Percentiles rank a stretch among this genome's conserved stretches.
Conservation (phyloP, 2,888 invertebrate species). For the Conus canariensis region DNA sequence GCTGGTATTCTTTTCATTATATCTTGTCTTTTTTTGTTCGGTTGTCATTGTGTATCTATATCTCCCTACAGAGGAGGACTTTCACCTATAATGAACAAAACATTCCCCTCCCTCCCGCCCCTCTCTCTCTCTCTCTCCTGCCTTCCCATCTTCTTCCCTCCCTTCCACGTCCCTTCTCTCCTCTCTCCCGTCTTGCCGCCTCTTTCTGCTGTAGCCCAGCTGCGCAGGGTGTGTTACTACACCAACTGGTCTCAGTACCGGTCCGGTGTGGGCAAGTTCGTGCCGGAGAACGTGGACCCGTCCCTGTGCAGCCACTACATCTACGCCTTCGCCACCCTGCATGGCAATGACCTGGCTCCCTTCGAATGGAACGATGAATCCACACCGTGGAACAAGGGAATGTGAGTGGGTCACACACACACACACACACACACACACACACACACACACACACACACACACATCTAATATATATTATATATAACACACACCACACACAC, state of each 20-base stretch:
- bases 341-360: constrained; percentile 90
- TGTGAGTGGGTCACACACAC: constrained; percentile 5
- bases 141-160: constrained; percentile 9
- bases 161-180: neutral
- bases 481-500: too few species aligned
- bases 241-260: constrained; percentile 99
- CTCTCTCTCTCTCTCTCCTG: neutral
- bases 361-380: constrained; percentile 95
- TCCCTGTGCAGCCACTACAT: constrained; percentile 97
- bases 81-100: too few species aligned
- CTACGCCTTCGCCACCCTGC: constrained; percentile 97
- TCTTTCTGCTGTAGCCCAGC: constrained; percentile 82
- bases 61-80: too few species aligned
- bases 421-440: neutral
- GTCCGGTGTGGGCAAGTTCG: constrained; percentile 92
- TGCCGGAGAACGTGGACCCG: constrained; percentile 95
- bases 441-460: neutral
- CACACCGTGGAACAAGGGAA: constrained; percentile 52
- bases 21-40: too few species aligned
- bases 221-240: constrained; percentile 90
- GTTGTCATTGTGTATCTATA: too few species aligned
- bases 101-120: too few species aligned
- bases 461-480: too few species aligned
- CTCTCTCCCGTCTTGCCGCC: neutral
- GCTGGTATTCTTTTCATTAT: too few species aligned